Base-by-base conservation (phyloP, 2,797 vertebrate species). In the Gadopsis bispinosus region DNA sequence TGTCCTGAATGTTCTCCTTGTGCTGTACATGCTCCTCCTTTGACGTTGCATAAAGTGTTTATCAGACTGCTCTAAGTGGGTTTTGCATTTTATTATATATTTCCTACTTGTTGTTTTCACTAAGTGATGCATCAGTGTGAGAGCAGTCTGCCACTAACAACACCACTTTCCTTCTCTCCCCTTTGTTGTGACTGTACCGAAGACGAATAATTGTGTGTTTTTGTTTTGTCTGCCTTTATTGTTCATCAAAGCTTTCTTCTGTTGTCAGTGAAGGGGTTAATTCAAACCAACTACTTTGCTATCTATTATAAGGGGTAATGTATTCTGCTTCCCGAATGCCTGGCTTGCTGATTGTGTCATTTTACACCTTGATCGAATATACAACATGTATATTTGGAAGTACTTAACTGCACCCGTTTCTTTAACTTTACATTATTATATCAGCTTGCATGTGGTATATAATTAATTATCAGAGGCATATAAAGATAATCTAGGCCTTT, bases 291-390 rank as follows among this genome's bases (percentile, higher is more conserved):
- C 93, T 82, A 67, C 91, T 92, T 91, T 93, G 87, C 88, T 94
- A 75, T 93, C 92, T 95, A 64, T 94, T 88, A 87, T 91, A 88
- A 90, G 85, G 89, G 95, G 94, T 95, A 95, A 95, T 83, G 94
- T 94, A 95, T 94, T 92, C 77, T 90, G 77, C 86, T 88, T 92
- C 89, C 87, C 69, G 86, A 89, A 93, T 94, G 94, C 93, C 87
- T 93, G 92, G 86, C 91, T 93, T 94, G 93, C 88, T 91, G 86
- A 90, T 92, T 92, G 92, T 83, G 41, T 90, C 90, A 85, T 87
- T 80, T 77, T 81, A 79, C 87, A 90, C 88, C 77, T 77, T 50
- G 65, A 83, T 88, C 79, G 82, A 95, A 95, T 94, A 95, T 95
- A 94, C 65, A 51, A 68, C 67, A 75, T 86, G 92, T 95, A 94